Conservation (phyloP, 2,113 vertebrate genomes). For the Paedocypris sp. region DNA sequence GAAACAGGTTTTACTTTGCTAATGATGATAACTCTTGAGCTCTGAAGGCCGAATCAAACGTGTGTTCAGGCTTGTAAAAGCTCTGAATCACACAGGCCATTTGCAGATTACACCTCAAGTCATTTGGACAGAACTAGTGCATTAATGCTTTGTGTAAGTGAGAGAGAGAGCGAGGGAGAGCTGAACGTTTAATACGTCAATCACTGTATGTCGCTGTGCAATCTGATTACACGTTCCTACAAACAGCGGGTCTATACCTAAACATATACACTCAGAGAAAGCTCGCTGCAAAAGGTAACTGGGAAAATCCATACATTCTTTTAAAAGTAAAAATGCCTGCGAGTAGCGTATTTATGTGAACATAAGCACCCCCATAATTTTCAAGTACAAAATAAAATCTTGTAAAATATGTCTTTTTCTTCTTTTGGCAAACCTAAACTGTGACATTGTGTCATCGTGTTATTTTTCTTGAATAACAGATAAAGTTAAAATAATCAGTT, state of each 20-base stretch:
- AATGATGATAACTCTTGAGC: not conserved
- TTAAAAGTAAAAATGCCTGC: too few species aligned
- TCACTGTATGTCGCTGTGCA: not conserved
- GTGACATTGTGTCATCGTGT: too few species aligned
- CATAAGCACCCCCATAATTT: too few species aligned
- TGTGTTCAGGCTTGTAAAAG: constrained; percentile 9
- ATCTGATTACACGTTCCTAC: not conserved
- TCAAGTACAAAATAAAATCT: too few species aligned
- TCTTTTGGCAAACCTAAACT: too few species aligned
- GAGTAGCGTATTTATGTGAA: too few species aligned
- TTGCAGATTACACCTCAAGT: constrained; percentile 18
- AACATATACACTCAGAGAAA: too few species aligned
- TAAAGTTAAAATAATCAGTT: too few species aligned
- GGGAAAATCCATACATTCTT: too few species aligned
- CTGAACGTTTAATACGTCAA: not conserved
- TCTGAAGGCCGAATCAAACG: not conserved
- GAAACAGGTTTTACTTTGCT: not conserved
- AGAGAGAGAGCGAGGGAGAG: not conserved
- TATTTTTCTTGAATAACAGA: too few species aligned
- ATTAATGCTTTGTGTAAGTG: not conserved
- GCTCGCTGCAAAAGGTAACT: too few species aligned
- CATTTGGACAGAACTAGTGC: not conserved
- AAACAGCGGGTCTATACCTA: not conserved
- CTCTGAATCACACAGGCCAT: constrained; percentile 14
- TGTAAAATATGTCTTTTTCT: too few species aligned